A percentile compares a stretch with the other conserved stretches of the same genome.
Evolutionary conservation across 2,797 vertebrate species (phyloP).

Genomic region (Hypotaenidia okinawae): DNA sequence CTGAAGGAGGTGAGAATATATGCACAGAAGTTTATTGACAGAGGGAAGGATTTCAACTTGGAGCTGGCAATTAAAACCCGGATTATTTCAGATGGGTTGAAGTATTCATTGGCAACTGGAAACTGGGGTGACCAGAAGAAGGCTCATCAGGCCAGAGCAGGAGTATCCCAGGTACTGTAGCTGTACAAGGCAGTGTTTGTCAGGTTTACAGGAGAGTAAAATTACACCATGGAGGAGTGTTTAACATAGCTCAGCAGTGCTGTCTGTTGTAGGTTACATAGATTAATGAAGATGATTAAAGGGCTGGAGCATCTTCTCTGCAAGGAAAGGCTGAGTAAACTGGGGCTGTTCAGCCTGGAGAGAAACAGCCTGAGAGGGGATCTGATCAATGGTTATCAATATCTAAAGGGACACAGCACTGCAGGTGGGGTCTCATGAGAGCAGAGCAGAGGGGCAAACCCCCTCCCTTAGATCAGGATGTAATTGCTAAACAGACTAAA

Average conservation of each 20-base stretch:
- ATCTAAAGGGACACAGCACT: too few relatives aligned
- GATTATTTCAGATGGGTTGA: constrained; percentile 97
- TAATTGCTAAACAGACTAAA: not conserved
- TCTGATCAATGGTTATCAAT: too few relatives aligned
- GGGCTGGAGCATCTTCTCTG: too few relatives aligned
- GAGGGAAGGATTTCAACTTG: constrained; percentile 97
- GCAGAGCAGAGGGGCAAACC: too few relatives aligned
- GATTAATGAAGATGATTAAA: too few relatives aligned
- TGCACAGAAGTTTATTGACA: constrained; percentile 97
- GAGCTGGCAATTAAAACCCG: constrained; percentile 97
- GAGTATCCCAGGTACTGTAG: constrained; percentile 90
- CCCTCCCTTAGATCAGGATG: too few relatives aligned
- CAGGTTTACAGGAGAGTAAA: not conserved
- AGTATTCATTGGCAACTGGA: constrained; percentile 96
- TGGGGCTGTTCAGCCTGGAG: too few relatives aligned
- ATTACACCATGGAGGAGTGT: not conserved
- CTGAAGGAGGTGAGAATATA: constrained; percentile 98
- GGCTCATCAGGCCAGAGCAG: constrained; percentile 97
- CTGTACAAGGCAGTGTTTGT: not conserved
- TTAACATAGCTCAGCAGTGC: not conserved
- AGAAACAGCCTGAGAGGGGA: too few relatives aligned
- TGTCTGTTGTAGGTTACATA: too few relatives aligned
- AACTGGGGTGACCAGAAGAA: constrained; percentile 99
- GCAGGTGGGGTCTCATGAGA: too few relatives aligned
- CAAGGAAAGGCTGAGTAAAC: too few relatives aligned